Percentiles rank a stretch among this genome's conserved stretches.
Conservation (phyloP, 37 sponge, comb jelly and placozoan genomes). For the Oopsacas minuta region DNA sequence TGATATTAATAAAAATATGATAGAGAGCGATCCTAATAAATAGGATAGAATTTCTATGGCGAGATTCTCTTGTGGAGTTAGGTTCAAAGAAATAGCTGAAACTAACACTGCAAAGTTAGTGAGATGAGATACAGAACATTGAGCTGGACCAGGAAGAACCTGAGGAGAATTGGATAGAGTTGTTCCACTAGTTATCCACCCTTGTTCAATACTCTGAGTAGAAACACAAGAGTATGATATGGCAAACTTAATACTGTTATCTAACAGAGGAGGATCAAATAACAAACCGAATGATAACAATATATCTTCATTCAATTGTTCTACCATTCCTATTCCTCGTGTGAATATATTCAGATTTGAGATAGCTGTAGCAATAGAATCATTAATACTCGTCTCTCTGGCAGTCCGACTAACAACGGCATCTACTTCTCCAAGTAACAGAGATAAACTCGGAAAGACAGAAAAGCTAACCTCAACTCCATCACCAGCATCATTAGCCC, state of each 20-base stretch:
- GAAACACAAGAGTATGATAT: neutral
- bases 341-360: slow-evolving; percentile 9
- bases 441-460: neutral
- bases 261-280: neutral
- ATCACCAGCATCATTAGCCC: neutral
- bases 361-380: neutral
- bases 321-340: neutral
- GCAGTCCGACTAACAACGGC: neutral
- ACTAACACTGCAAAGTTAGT: neutral
- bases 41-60: neutral
- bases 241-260: neutral
- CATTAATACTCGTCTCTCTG: neutral
- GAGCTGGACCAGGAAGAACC: neutral
- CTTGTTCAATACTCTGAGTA: neutral
- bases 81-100: neutral
- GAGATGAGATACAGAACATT: slow-evolving; percentile 7
- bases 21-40: neutral
- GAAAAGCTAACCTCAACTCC: slow-evolving; percentile 2
- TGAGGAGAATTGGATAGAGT: neutral
- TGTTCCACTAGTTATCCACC: neutral
- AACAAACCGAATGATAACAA: neutral
- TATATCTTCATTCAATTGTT: slow-evolving; percentile 6
- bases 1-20: neutral
- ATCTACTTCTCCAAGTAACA: neutral
- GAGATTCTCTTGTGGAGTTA: neutral